Evolutionary conservation across 23 tunicate genomes (phyloP).

Genomic region (Phallusia fumigata): DNA sequence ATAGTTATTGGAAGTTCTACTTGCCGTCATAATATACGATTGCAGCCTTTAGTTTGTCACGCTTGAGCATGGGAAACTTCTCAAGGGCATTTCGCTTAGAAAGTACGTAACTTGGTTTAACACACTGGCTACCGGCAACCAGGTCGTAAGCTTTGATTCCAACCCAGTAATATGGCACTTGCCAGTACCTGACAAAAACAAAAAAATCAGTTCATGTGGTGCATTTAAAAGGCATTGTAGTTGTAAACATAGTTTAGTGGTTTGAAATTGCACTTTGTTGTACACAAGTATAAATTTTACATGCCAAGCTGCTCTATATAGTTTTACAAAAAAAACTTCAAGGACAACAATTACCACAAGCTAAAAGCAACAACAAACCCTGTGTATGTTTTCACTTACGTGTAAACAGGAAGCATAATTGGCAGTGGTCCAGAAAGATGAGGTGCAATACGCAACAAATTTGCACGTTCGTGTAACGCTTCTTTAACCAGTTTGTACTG

Average conservation of each 20-base stretch:
- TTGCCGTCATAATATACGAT: constrained; percentile 95
- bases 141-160: constrained; percentile 87
- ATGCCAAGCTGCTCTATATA: too few relatives aligned
- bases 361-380: neutral
- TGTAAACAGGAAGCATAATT: constrained; percentile 93
- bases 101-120: constrained; percentile 76
- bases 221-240: too few relatives aligned
- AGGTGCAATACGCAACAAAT: constrained; percentile 85
- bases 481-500: constrained; percentile 85
- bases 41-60: constrained; percentile 85
- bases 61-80: constrained; percentile 91
- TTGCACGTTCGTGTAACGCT: constrained; percentile 87
- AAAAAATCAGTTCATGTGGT: too few relatives aligned
- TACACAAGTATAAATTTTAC: too few relatives aligned
- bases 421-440: constrained; percentile 88
- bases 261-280: too few relatives aligned
- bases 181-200: constrained; percentile 74
- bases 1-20: neutral
- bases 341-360: too few relatives aligned
- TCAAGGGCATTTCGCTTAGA: constrained; percentile 76
- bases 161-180: constrained; percentile 92
- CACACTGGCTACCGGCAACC: constrained; percentile 84
- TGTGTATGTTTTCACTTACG: constrained; percentile 35
- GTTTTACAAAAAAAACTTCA: too few relatives aligned
- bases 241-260: too few relatives aligned